phyloP scores from a whole-genome alignment of 2,113 vertebrate genomes.

The Trichomycterus rosablanca region DNA sequence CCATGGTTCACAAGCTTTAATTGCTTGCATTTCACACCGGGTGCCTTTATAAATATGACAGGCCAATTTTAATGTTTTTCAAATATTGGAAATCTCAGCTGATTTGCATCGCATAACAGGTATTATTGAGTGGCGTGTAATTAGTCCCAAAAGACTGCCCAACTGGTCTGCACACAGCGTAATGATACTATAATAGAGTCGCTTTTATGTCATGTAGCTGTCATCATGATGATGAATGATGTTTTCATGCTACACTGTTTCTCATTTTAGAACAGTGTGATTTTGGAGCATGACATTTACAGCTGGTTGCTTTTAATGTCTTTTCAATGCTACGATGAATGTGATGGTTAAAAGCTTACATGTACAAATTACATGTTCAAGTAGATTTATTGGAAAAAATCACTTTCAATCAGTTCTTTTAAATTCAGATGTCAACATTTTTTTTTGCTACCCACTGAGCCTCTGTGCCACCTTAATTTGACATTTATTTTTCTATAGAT shows the following conservation, averaged over 20 bases:
- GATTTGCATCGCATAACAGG: conserved; percentile 51
- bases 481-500: too few species aligned
- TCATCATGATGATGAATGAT: conserved; percentile 53
- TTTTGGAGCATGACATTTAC: conserved; percentile 17
- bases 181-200: conserved; percentile 31
- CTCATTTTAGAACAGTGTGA: background rate
- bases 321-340: conserved; percentile 2
- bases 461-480: too few species aligned
- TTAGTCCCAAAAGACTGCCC: conserved; percentile 51
- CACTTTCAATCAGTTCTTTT: too few species aligned
- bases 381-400: too few species aligned
- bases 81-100: conserved; percentile 42
- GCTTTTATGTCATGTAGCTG: conserved; percentile 17
- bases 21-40: conserved; percentile 55
- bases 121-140: conserved; percentile 55
- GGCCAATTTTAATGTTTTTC: conserved; percentile 49
- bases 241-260: conserved; percentile 10
- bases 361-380: too few species aligned
- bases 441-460: too few species aligned
- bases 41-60: conserved; percentile 56
- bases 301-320: conserved; percentile 31
- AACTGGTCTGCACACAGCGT: conserved; percentile 51
- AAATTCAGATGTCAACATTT: too few species aligned
- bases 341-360: too few species aligned
- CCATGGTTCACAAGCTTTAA: conserved; percentile 59